A percentile compares a stretch with the other conserved stretches of the same genome.
Conservation (phyloP, 2,888 invertebrate genomes). For the Eurois occulta region DNA sequence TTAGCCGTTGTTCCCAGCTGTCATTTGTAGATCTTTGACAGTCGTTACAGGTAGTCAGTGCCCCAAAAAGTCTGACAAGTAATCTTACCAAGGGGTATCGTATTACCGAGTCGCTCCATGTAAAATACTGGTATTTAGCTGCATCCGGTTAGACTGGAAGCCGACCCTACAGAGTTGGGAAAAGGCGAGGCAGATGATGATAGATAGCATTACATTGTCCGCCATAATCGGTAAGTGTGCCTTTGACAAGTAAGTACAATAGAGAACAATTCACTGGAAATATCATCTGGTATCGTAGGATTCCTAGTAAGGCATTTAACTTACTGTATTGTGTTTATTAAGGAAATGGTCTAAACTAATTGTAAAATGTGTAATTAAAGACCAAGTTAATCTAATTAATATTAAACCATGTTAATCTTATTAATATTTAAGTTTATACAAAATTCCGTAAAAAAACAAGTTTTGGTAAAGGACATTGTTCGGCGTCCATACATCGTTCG, state of each 20-base stretch:
- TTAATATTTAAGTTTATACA: not conserved
- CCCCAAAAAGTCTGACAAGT: too few species aligned
- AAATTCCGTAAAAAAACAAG: not conserved
- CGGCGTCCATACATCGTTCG: too few species aligned
- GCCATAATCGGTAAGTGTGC: not conserved
- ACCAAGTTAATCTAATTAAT: not conserved
- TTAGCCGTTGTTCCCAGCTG: too few species aligned
- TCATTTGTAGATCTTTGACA: too few species aligned
- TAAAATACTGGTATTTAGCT: too few species aligned
- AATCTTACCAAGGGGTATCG: too few species aligned
- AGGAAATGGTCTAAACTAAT: not conserved
- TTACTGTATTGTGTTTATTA: not conserved
- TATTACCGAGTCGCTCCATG: too few species aligned
- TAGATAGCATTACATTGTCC: slow-evolving; percentile 29
- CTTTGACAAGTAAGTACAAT: not conserved
- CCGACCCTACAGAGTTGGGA: too few species aligned
- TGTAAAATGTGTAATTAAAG: too few species aligned
- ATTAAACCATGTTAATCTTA: not conserved
- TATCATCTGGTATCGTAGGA: slow-evolving; percentile 15
- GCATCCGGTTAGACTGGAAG: too few species aligned
- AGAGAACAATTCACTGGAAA: slow-evolving; percentile 22
- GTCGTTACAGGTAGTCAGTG: too few species aligned
- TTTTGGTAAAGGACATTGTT: not conserved
- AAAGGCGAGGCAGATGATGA: too few species aligned
- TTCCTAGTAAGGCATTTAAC: not conserved